Evolutionary conservation across 2,888 invertebrate species (phyloP).

Genomic region (Trimorus sp.): DNA sequence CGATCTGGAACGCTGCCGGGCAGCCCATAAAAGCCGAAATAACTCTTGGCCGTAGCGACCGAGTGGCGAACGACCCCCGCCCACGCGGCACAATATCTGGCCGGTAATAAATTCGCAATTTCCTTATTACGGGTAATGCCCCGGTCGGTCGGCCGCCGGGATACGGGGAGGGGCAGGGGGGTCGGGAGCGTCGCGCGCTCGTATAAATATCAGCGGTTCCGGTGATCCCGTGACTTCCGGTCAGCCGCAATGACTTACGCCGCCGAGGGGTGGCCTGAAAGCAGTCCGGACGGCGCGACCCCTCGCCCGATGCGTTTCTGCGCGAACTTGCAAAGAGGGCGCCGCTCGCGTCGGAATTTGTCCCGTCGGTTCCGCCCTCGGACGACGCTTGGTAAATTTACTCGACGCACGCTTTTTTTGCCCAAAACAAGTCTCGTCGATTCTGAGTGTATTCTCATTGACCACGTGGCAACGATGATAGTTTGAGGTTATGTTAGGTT

Average conservation of each 20-base stretch:
- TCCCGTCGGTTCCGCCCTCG: constrained; percentile 56
- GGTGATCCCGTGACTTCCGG: constrained; percentile 82
- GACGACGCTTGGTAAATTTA: constrained; percentile 79
- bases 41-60: constrained; percentile 75
- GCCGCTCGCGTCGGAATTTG: constrained; percentile 77
- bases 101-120: constrained; percentile 82
- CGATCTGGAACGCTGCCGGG: constrained; percentile 78
- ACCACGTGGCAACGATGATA: too few species aligned
- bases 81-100: constrained; percentile 77
- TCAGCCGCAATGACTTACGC: constrained; percentile 82
- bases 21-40: constrained; percentile 79
- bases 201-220: constrained; percentile 81
- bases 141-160: constrained; percentile 76
- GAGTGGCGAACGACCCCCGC: constrained; percentile 54
- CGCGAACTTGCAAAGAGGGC: constrained; percentile 68
- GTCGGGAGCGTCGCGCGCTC: constrained; percentile 72
- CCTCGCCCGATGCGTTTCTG: constrained; percentile 52
- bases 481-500: too few species aligned
- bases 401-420: constrained; percentile 70
- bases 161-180: constrained; percentile 20
- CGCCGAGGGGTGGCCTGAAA: constrained; percentile 68
- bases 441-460: too few species aligned
- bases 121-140: constrained; percentile 82
- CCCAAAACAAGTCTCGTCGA: too few species aligned
- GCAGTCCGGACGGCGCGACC: constrained; percentile 52